A percentile compares a stretch with the other conserved stretches of the same genome.
These are phyloP conservation scores for Dryocosmus kuriphilus DNA, from an alignment of 2,888 invertebrate genomes.

Conservation along the genomic window DNA sequence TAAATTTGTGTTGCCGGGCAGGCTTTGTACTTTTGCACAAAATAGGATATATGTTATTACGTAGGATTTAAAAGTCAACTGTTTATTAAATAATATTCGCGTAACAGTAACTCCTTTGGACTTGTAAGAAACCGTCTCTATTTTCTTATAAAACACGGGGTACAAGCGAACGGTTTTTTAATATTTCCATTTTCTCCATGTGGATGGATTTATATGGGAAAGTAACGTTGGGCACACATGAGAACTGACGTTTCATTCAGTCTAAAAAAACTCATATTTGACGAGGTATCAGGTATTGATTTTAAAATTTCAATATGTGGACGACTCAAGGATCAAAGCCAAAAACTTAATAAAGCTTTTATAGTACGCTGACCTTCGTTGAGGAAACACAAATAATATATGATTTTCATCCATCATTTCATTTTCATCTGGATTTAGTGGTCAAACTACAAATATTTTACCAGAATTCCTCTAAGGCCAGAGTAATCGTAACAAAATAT, in stretches of 20 bases:
- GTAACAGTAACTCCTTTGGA: background rate
- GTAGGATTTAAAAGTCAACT: background rate
- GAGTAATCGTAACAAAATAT: no score
- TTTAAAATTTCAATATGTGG: conserved; percentile 34
- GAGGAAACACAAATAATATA: background rate
- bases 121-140: background rate
- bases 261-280: conserved; percentile 36
- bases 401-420: background rate
- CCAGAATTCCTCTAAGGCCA: background rate
- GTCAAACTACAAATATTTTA: background rate
- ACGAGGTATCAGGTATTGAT: conserved; percentile 32
- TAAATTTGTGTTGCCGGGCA: background rate
- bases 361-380: conserved; percentile 22
- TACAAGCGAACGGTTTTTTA: background rate
- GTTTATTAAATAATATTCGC: background rate
- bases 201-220: background rate
- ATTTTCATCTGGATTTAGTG: background rate
- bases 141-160: background rate
- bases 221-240: conserved; percentile 25
- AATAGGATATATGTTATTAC: background rate
- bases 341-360: conserved; percentile 24
- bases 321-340: conserved; percentile 23
- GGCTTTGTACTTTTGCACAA: background rate
- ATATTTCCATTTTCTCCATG: background rate
- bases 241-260: conserved; percentile 32